Evolutionary conservation across 2,888 invertebrate species (phyloP), one percentile per base, ranked within the genome.

Genomic region (Mactromeris polynyma): DNA sequence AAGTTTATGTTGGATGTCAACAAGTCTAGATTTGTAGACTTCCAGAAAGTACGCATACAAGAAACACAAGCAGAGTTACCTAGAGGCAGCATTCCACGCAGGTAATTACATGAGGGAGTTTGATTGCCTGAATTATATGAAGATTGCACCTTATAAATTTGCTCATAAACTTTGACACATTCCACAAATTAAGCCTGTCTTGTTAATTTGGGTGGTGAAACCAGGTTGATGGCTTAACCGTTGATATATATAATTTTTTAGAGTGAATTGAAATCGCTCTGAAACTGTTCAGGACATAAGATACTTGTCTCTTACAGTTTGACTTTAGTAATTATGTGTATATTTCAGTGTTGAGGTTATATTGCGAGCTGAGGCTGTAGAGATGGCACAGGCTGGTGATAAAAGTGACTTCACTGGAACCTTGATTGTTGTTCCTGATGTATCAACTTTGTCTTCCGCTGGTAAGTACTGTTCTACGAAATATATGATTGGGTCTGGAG

Each of bases 21-120:
- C 97, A 99, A 99, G 96, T 99, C 99, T 0, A 97, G 98, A 36
- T 99, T 99, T 97, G 98, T 99, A 0, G 99, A 99, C 97, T 99
- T 99, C 96, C 99, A 99, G 97, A 99, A 99, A 97, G 98, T 99
- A 3, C 97, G 99, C 86, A 98, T 99, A 93, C 99, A 99, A 97
- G 99, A 99, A 97, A 99, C 99, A 0, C 99, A 99, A 97, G 98
- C 99, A 0, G 99, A 99, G 96, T 97, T 99, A 51, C 99, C 99
- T 0, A 97, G 99, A 79, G 99, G 99, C 4, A 98, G 99, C 95
- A 99, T 99, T 95, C 99, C 99, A 0, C 97, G 99, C 64, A 99
- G 99, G 97, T 97, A 89, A 54, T 26, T n/a, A 40, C 40, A 40
- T 40, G 4, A 40, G 40, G 11, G 11, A 4, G 40, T 40, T 11